phyloP scores from a whole-genome alignment of 2,113 vertebrate species.

The Clarias macrocephalus region DNA sequence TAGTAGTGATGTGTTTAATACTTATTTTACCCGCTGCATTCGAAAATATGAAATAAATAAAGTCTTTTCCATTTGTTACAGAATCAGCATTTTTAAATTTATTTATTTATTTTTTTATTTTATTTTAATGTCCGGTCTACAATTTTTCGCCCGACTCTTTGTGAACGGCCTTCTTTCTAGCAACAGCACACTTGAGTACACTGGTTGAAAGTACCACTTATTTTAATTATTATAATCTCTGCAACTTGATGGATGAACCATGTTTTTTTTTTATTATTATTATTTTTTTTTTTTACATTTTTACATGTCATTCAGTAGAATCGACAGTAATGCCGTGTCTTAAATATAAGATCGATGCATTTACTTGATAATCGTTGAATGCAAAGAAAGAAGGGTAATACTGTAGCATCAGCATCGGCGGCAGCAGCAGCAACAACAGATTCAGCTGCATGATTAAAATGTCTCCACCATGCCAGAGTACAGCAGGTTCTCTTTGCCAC shows the following conservation, averaged over 20 bases:
- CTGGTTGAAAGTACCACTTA: neutral
- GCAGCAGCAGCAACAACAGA: neutral
- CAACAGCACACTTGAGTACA: neutral
- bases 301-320: neutral
- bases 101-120: too few species aligned
- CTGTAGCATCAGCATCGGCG: neutral
- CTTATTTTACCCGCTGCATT: too few species aligned
- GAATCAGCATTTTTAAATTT: neutral
- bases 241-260: neutral
- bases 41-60: too few species aligned
- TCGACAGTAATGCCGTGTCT: neutral
- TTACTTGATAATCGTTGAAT: neutral
- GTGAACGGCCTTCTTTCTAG: neutral
- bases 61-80: neutral
- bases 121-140: neutral
- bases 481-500: neutral
- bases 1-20: too few species aligned
- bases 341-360: neutral
- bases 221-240: neutral
- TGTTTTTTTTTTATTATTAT: neutral
- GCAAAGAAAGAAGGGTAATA: neutral
- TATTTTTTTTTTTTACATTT: too few species aligned
- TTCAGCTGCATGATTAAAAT: neutral
- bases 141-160: neutral
- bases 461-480: neutral